Evolutionary conservation across 2,888 invertebrate species (phyloP), one percentile per base, ranked within the genome.

Genomic region (Nomada ruficornis): DNA sequence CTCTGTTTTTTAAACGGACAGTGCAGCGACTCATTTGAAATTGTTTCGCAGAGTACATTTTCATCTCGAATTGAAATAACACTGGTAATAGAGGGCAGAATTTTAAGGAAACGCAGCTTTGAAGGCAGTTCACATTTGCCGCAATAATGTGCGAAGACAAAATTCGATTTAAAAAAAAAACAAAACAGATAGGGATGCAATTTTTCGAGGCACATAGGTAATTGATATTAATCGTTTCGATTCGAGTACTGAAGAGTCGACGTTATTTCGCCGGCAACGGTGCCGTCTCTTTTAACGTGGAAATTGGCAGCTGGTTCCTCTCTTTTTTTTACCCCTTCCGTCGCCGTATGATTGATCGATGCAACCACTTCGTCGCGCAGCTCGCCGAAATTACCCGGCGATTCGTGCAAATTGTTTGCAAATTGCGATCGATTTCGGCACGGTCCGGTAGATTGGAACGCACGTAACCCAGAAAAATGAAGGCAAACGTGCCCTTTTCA

Each of bases 371-470:
- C 26, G 60, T 57, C 65, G 69, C 47, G 65, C 26, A 69, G 65
- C 72, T 83, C 72, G 76, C 55, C 72, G 69, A 67, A 85, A 87
- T 87, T 87, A 80, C 86, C 82, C 60, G 64, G 82, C 77, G 86
- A 84, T 88, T 86, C 64, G 84, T 81, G 86, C 84, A 84, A 86
- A 88, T 87, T 87, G 80, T 87, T 87, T 86, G 88, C 79, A 86
- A 86, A 87, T 87, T 87, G 80, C 78, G 65, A 79, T 73, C 80
- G 71, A 83, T 84, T 82, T 81, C 59, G 59, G 60, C 13, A 26
- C 18, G 54, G 54, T 20, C 23, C 18, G 78, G 50, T 18, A 68
- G 74, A 84, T 73, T 74, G 80, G 67, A 83, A 73, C 42, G 64
- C 69, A 70, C 80, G 55, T 42, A 63, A 70, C 62, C 20, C 23